These are phyloP conservation scores for Philopotamus ludificatus DNA, from an alignment of 1,140 invertebrate genomes.

Conservation along the genomic window DNA sequence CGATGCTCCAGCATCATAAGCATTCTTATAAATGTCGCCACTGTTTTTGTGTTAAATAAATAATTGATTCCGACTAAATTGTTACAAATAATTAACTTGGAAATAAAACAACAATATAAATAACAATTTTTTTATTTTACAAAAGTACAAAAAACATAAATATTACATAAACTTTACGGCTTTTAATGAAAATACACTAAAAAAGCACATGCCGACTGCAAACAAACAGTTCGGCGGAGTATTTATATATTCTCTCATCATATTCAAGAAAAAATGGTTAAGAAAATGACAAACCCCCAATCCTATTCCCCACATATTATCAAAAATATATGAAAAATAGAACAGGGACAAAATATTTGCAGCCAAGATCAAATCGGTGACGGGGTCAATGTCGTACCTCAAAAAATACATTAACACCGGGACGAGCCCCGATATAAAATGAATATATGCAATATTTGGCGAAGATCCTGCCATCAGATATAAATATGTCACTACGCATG, in stretches of 20 bases:
- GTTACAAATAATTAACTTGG: too few relatives aligned
- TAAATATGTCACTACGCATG: conserved; percentile 37
- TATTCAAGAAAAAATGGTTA: conserved; percentile 39
- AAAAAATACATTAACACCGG: conserved; percentile 34
- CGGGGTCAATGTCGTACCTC: conserved; percentile 10
- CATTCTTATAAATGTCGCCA: too few relatives aligned
- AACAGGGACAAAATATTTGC: conserved; percentile 36
- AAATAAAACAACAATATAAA: too few relatives aligned
- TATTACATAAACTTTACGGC: too few relatives aligned
- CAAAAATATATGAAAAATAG: conserved; percentile 36
- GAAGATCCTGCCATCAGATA: conserved; percentile 36
- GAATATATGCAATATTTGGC: conserved; percentile 34
- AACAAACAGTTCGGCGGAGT: conserved; percentile 39
- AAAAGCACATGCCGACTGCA: conserved; percentile 41
- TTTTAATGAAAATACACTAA: conserved; percentile 40
- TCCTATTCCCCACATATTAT: conserved; percentile 39
- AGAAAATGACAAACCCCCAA: conserved; percentile 36
- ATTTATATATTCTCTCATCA: conserved; percentile 34
- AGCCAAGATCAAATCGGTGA: conserved; percentile 36
- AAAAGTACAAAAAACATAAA: too few relatives aligned
- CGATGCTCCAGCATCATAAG: too few relatives aligned
- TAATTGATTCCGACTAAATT: too few relatives aligned
- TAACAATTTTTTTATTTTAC: too few relatives aligned
- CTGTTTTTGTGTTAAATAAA: too few relatives aligned
- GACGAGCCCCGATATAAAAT: conserved; percentile 29